These are phyloP conservation scores for Stenotaenia linearis DNA, from an alignment of 2,888 invertebrate species.

Conservation along the genomic window DNA sequence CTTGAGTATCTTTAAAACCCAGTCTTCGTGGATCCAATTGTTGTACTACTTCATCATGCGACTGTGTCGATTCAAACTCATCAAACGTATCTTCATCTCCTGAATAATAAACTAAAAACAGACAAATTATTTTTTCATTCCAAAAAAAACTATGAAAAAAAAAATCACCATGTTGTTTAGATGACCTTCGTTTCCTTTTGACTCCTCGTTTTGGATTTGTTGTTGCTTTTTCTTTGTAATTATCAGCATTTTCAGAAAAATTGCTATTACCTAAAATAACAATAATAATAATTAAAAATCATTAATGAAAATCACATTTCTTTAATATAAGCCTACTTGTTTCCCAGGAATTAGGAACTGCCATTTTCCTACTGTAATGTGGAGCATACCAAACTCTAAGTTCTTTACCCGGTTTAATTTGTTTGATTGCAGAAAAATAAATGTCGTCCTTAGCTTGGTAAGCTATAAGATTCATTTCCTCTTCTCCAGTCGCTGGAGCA, in stretches of 20 bases:
- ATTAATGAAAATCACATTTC: neutral
- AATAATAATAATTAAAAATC: neutral
- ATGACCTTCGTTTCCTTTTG: neutral
- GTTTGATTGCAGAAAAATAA: constrained; percentile 50
- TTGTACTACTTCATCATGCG: constrained; percentile 6
- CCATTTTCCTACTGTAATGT: constrained; percentile 55
- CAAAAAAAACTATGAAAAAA: too few relatives aligned
- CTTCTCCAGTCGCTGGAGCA: constrained; percentile 48
- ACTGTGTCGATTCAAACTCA: constrained; percentile 18
- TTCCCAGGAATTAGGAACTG: constrained; percentile 39
- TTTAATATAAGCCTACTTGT: neutral
- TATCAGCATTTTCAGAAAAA: neutral
- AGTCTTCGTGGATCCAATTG: constrained; percentile 16
- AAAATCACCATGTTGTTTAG: too few relatives aligned
- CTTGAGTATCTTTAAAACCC: constrained; percentile 13
- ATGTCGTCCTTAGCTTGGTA: constrained; percentile 53
- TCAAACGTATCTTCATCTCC: constrained; percentile 2
- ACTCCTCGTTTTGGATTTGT: neutral
- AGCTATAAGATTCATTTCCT: constrained; percentile 57
- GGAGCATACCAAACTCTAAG: constrained; percentile 58
- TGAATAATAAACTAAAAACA: neutral
- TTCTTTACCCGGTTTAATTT: constrained; percentile 51
- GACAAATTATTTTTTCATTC: too few relatives aligned
- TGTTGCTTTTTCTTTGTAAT: neutral
- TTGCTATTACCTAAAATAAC: neutral